These are phyloP conservation scores for Pelobates cultripes DNA, from an alignment of 2,797 vertebrate genomes.

Conservation along the genomic window DNA sequence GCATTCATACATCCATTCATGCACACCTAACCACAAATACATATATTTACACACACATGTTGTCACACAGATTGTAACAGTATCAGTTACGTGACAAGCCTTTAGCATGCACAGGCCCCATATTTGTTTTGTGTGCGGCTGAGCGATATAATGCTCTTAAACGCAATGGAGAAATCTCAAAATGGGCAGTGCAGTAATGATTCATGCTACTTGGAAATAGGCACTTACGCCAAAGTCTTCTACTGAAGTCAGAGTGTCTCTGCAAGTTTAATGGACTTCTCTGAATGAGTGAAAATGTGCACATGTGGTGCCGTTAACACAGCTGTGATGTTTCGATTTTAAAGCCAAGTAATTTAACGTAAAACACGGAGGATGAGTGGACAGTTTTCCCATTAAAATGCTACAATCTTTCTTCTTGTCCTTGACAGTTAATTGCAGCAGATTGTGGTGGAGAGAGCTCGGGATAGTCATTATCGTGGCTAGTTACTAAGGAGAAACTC, in stretches of 20 bases:
- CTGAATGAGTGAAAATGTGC: neutral
- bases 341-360: conserved; percentile 28
- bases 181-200: too few species aligned
- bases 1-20: too few species aligned
- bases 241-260: neutral
- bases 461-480: conserved; percentile 16
- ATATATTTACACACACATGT: too few species aligned
- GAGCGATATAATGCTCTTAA: too few species aligned
- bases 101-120: too few species aligned
- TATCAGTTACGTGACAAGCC: too few species aligned
- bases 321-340: conserved; percentile 7
- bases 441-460: neutral
- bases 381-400: conserved; percentile 28
- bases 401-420: conserved; percentile 22
- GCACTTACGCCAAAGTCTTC: neutral
- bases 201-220: neutral
- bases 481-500: neutral
- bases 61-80: too few species aligned
- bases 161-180: too few species aligned
- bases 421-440: conserved; percentile 31
- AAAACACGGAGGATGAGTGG: conserved; percentile 21
- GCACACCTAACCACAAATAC: too few species aligned
- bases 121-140: too few species aligned
- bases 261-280: conserved; percentile 10
- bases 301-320: conserved; percentile 21